Evolutionary conservation across 2,797 vertebrate genomes (phyloP).

Genomic region (Vultur gryphus): DNA sequence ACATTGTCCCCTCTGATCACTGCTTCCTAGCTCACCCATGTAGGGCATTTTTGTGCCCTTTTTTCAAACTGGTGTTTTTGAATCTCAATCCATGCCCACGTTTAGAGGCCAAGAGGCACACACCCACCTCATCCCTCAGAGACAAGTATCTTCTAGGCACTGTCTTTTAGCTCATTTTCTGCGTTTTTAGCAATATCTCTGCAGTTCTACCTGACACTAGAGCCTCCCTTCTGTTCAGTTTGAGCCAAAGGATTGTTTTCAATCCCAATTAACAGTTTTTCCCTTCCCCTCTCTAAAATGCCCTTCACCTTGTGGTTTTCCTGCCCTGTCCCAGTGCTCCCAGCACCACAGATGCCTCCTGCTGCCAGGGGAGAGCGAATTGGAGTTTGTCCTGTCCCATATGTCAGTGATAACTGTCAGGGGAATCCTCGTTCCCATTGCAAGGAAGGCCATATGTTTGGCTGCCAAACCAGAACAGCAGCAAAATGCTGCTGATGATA

Average conservation of each 20-base stretch:
- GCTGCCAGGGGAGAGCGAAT: neutral
- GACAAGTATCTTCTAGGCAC: neutral
- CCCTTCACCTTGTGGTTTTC: neutral
- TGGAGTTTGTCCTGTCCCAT: neutral
- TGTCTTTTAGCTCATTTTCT: neutral
- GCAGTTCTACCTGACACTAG: neutral
- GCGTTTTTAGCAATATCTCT: neutral
- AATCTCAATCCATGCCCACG: neutral
- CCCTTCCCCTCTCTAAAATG: neutral
- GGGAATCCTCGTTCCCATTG: neutral
- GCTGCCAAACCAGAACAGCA: neutral
- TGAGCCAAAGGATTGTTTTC: neutral
- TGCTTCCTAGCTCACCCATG: rapidly evolving
- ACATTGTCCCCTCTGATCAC: neutral
- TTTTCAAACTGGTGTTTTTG: neutral
- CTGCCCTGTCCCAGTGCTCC: neutral
- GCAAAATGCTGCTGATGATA: neutral
- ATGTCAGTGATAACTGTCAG: neutral
- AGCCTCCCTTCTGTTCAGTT: neutral
- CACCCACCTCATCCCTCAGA: neutral
- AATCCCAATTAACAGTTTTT: neutral
- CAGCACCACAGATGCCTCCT: neutral
- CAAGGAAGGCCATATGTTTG: neutral
- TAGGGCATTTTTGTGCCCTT: neutral
- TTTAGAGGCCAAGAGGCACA: neutral